A percentile compares a stretch with the other conserved stretches of the same genome.
Evolutionary conservation across 2,888 invertebrate species (phyloP).

Genomic region (Tetragonula carbonaria): DNA sequence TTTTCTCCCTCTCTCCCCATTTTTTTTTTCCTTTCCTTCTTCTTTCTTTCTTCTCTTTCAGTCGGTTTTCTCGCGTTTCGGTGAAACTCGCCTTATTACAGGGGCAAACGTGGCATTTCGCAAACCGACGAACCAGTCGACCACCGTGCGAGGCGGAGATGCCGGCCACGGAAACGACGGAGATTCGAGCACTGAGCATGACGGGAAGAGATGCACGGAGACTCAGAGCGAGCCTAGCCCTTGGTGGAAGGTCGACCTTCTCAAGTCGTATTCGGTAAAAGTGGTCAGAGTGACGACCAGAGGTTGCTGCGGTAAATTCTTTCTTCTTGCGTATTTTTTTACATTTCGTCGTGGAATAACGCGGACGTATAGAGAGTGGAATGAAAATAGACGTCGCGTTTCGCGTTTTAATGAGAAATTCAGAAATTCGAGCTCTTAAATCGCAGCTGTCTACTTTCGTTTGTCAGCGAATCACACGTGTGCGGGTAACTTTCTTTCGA

Average conservation of each 20-base stretch:
- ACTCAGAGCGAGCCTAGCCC: constrained; percentile 95
- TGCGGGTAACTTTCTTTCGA: neutral
- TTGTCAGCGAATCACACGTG: neutral
- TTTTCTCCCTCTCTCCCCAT: neutral
- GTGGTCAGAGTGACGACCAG: constrained; percentile 94
- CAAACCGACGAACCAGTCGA: constrained; percentile 96
- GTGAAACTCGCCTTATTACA: constrained; percentile 76
- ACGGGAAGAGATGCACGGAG: constrained; percentile 94
- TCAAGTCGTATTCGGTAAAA: constrained; percentile 93
- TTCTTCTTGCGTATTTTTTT: neutral
- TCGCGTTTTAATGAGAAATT: neutral
- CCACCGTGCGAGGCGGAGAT: constrained; percentile 93
- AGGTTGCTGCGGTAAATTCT: constrained; percentile 89
- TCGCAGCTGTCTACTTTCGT: neutral
- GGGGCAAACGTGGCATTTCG: constrained; percentile 93
- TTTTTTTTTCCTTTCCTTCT: neutral
- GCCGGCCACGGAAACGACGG: constrained; percentile 95
- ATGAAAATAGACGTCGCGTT: neutral
- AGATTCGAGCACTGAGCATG: constrained; percentile 92
- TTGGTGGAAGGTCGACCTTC: constrained; percentile 96
- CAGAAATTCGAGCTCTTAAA: neutral
- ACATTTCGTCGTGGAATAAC: neutral
- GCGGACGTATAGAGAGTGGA: neutral
- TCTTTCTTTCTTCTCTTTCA: neutral
- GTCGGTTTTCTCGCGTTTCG: neutral